phyloP scores from a whole-genome alignment of 2,113 vertebrate genomes.

The Urocynchramus pylzowi region DNA sequence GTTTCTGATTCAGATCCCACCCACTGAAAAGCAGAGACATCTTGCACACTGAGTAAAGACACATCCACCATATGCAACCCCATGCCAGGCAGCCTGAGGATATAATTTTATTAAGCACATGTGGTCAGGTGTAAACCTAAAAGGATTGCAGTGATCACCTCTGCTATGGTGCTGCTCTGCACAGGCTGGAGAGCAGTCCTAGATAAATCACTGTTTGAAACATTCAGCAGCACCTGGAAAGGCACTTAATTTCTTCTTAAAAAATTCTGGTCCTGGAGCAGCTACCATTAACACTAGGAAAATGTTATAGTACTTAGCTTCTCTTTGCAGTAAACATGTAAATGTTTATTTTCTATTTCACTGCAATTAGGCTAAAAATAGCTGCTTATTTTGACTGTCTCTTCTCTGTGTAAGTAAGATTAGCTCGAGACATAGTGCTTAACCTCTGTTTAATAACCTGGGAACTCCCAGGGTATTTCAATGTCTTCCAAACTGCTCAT shows the following conservation, averaged over 20 bases:
- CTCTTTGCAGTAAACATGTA: neutral
- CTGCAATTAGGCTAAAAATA: neutral
- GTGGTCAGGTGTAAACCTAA: neutral
- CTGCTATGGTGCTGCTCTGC: neutral
- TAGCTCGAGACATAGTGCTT: neutral
- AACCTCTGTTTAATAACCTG: neutral
- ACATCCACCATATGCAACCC: neutral
- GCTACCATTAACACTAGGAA: neutral
- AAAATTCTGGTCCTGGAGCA: neutral
- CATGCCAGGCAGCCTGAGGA: neutral
- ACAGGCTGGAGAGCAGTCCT: neutral
- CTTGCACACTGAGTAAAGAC: neutral
- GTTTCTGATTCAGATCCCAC: neutral
- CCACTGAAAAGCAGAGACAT: neutral
- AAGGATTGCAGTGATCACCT: neutral
- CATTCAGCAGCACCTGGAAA: neutral
- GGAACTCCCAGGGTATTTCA: neutral
- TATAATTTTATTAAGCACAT: fast-evolving
- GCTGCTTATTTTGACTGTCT: neutral
- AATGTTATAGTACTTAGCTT: neutral
- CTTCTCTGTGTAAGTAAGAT: neutral
- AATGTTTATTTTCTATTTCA: neutral
- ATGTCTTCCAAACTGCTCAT: neutral
- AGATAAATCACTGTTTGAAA: neutral
- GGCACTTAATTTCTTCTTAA: neutral